phyloP scores from a whole-genome alignment of 1,140 invertebrate genomes.

The Aphaenogaster ashmeadi region DNA sequence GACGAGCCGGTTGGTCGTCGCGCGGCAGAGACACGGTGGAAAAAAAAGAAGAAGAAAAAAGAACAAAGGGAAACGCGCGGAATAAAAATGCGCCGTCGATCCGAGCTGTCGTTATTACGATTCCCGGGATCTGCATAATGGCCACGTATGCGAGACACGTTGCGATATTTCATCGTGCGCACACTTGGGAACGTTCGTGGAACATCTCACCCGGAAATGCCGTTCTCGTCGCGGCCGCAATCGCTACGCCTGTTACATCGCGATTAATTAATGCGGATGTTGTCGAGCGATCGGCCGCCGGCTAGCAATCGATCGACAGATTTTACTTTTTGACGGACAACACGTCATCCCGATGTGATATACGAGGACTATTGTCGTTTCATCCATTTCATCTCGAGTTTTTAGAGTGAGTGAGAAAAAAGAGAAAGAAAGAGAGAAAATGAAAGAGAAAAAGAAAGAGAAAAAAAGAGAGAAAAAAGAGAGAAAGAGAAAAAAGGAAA shows the following conservation, averaged over 20 bases:
- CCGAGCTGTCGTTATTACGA: slow-evolving; percentile 68
- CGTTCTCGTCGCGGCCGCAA: slow-evolving; percentile 41
- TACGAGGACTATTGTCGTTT: slow-evolving; percentile 1
- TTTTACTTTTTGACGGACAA: slow-evolving; percentile 28
- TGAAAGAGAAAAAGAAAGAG: not conserved
- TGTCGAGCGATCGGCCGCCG: slow-evolving; percentile 41
- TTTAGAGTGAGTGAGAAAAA: not conserved
- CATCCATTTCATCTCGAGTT: slow-evolving; percentile 13
- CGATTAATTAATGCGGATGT: slow-evolving; percentile 61
- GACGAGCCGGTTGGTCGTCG: slow-evolving; percentile 57
- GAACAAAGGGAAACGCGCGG: not conserved
- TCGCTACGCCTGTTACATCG: slow-evolving; percentile 49
- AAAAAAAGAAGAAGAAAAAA: not conserved
- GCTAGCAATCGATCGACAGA: slow-evolving; percentile 41
- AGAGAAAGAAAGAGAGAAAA: too few species aligned
- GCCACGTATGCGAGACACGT: slow-evolving; percentile 64
- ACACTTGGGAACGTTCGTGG: slow-evolving; percentile 48
- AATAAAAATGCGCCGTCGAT: slow-evolving; percentile 62
- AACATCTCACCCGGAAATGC: slow-evolving; percentile 55
- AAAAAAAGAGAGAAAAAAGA: not conserved
- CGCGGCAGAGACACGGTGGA: slow-evolving; percentile 21
- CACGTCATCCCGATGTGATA: slow-evolving; percentile 5
- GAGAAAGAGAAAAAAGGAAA: not conserved
- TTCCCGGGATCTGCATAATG: slow-evolving; percentile 72
- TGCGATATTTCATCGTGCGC: slow-evolving; percentile 67